Conservation (phyloP, 2,888 invertebrate genomes). For the Orthosia gothica region DNA sequence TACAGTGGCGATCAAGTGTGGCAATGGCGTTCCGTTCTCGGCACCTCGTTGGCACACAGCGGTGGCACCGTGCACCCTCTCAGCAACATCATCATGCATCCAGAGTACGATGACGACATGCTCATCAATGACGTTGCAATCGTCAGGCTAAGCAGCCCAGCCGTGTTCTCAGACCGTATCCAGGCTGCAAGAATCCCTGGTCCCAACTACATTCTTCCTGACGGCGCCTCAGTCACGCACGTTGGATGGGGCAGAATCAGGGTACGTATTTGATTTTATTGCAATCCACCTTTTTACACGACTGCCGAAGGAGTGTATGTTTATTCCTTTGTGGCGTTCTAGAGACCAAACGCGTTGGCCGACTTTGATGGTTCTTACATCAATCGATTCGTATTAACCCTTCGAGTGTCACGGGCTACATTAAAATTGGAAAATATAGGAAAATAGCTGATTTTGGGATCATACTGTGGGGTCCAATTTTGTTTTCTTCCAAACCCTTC, state of each 20-base stretch:
- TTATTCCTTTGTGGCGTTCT: no score
- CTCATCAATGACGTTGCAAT: slow-evolving; percentile 75
- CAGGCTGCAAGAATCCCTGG: slow-evolving; percentile 68
- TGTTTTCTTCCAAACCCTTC: no score
- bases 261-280: slow-evolving; percentile 57
- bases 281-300: neutral
- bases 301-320: no score
- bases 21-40: slow-evolving; percentile 75
- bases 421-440: no score
- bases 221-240: slow-evolving; percentile 40
- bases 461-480: no score
- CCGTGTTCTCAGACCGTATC: slow-evolving; percentile 42
- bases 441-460: no score
- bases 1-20: slow-evolving; percentile 17
- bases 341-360: no score
- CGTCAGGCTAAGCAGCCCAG: slow-evolving; percentile 64
- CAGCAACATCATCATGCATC: slow-evolving; percentile 66
- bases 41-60: slow-evolving; percentile 57
- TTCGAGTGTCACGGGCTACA: no score
- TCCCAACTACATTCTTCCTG: slow-evolving; percentile 29
- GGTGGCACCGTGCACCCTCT: slow-evolving; percentile 69
- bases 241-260: slow-evolving; percentile 75
- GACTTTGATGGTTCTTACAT: no score
- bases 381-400: no score
- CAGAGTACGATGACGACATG: slow-evolving; percentile 56